phyloP scores from a whole-genome alignment of 2,113 vertebrate species.

The Ptyas mucosa region DNA sequence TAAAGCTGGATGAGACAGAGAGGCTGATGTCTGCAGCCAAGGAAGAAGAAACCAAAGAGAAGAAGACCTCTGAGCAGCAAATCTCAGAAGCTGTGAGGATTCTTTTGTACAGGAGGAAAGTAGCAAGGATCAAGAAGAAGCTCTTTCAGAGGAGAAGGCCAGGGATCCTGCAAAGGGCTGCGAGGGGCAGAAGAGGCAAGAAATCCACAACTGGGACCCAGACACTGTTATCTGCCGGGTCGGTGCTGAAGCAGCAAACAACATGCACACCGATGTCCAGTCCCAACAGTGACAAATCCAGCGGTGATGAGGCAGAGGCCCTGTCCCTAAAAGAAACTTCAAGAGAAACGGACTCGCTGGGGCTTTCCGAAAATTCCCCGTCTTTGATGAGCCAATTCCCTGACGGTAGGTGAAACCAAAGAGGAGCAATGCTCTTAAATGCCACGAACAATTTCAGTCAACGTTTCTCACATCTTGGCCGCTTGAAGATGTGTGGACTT shows the following conservation, averaged over 20 bases:
- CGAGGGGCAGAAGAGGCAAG: slow-evolving; percentile 52
- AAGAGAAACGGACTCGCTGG: background rate
- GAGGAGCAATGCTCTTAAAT: background rate
- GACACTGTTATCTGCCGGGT: slow-evolving; percentile 59
- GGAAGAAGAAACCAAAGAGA: slow-evolving; percentile 30
- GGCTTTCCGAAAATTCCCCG: slow-evolving; percentile 17
- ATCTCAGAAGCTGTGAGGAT: slow-evolving; percentile 55
- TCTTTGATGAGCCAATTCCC: slow-evolving; percentile 33
- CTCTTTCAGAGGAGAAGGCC: slow-evolving; percentile 55
- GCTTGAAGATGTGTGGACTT: background rate
- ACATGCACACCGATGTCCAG: slow-evolving; percentile 21
- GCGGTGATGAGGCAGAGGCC: background rate
- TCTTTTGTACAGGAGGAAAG: slow-evolving; percentile 67
- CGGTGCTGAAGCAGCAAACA: slow-evolving; percentile 45
- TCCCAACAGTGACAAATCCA: background rate
- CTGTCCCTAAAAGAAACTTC: background rate
- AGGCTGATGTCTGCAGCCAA: slow-evolving; percentile 20
- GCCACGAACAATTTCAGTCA: background rate
- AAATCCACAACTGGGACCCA: slow-evolving; percentile 57
- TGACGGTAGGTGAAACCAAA: slow-evolving; percentile 55
- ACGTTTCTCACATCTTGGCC: background rate
- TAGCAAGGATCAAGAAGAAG: slow-evolving; percentile 64
- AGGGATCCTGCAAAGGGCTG: background rate
- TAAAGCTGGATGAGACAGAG: slow-evolving; percentile 66
- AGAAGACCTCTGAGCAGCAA: slow-evolving; percentile 42